These are phyloP conservation scores for Cuniculus paca DNA, from an alignment of 2,797 vertebrate species.

Conservation along the genomic window DNA sequence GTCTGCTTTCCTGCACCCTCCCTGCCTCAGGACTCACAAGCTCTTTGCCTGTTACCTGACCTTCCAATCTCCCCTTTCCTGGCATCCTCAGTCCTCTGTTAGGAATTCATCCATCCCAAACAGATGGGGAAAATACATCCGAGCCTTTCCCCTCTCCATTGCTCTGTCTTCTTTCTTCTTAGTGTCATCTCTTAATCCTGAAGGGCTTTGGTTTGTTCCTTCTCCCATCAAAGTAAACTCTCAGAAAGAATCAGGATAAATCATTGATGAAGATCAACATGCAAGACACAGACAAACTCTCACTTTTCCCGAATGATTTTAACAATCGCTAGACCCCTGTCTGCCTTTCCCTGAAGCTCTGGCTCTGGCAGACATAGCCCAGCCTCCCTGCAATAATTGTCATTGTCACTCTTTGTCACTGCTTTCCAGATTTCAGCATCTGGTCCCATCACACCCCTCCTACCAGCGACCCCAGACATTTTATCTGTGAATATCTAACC, in stretches of 20 bases:
- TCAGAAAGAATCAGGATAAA: neutral
- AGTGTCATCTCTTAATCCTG: neutral
- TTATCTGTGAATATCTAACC: neutral
- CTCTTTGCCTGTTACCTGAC: neutral
- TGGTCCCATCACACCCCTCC: neutral
- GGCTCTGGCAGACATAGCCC: neutral
- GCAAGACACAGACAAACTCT: neutral
- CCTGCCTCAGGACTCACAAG: neutral
- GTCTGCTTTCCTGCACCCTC: fast-evolving
- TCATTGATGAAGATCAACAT: neutral
- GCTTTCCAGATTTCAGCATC: neutral
- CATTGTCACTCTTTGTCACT: neutral
- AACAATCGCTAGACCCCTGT: neutral
- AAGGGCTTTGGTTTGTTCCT: neutral
- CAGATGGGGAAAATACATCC: neutral
- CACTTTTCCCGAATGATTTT: neutral
- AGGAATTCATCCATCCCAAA: neutral
- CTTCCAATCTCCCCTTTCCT: neutral
- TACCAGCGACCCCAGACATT: neutral
- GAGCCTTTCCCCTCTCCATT: too few relatives aligned
- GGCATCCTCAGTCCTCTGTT: neutral
- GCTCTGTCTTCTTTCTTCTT: neutral
- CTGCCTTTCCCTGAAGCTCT: neutral
- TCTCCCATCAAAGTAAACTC: neutral
- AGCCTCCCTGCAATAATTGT: neutral